A percentile compares a stretch with the other conserved stretches of the same genome.
These are phyloP conservation scores for Lasioglossum morio DNA, from an alignment of 2,888 invertebrate species.

Conservation along the genomic window DNA sequence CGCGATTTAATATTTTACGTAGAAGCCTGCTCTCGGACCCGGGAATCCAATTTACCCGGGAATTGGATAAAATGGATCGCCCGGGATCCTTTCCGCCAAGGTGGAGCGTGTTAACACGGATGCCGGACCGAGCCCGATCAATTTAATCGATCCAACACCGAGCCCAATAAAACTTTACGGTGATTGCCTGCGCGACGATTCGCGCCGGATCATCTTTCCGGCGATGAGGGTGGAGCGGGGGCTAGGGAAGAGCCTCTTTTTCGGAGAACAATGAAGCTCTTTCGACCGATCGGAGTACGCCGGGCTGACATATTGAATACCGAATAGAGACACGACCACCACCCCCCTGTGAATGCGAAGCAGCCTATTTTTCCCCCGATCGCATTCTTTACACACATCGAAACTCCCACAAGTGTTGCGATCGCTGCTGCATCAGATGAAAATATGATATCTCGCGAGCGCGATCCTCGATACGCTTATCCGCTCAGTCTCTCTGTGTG, in stretches of 20 bases:
- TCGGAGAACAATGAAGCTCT: background rate
- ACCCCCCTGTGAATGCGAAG: background rate
- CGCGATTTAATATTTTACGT: slow-evolving; percentile 55
- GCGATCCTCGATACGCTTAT: background rate
- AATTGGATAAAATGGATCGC: slow-evolving; percentile 44
- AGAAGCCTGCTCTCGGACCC: background rate
- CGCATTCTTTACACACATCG: background rate
- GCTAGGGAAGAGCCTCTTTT: background rate
- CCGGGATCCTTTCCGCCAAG: slow-evolving; percentile 39
- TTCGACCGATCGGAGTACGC: background rate
- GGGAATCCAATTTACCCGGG: slow-evolving; percentile 50
- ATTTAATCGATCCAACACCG: slow-evolving; percentile 51
- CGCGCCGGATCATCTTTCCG: background rate
- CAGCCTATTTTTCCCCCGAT: background rate
- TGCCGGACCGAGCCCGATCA: slow-evolving; percentile 33
- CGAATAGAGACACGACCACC: background rate
- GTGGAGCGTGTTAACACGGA: slow-evolving; percentile 44
- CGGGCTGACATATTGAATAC: slow-evolving; percentile 2
- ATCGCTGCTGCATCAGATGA: background rate
- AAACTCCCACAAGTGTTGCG: background rate
- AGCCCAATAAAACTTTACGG: slow-evolving; percentile 39
- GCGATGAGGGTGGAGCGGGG: background rate
- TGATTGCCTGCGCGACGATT: slow-evolving; percentile 28
- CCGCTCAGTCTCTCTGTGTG: background rate
- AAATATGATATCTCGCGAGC: background rate